phyloP scores from a whole-genome alignment of 2,797 vertebrate species.

The Sphenopsis melanotis region DNA sequence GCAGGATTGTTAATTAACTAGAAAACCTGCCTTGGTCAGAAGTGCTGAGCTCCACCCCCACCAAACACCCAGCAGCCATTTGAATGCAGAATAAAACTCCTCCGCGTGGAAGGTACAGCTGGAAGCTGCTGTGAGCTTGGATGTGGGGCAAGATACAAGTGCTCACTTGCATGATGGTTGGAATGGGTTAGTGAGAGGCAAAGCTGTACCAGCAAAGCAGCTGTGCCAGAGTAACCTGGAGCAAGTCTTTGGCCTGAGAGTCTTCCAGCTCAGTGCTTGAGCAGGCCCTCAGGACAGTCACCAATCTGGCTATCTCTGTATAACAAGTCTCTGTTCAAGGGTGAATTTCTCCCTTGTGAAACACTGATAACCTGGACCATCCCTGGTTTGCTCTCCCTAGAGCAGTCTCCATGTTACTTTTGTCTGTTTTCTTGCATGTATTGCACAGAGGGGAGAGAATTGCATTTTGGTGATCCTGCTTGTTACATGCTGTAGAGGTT shows the following conservation, averaged over 20 bases:
- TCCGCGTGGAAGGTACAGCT: background rate
- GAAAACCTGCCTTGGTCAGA: background rate
- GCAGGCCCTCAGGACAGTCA: background rate
- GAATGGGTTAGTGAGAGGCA: background rate
- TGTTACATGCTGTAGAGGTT: background rate
- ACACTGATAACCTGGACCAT: background rate
- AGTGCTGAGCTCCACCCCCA: background rate
- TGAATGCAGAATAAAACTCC: background rate
- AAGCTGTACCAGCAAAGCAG: background rate
- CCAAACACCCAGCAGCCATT: background rate
- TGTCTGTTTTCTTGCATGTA: background rate
- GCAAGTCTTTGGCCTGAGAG: background rate
- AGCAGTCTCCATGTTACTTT: background rate
- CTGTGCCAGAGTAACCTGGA: background rate
- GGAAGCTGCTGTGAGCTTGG: background rate
- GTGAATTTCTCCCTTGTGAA: background rate
- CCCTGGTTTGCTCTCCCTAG: background rate
- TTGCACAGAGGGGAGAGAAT: background rate
- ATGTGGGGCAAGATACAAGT: background rate
- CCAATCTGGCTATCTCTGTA: background rate
- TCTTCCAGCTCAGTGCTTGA: background rate
- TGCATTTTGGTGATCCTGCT: background rate
- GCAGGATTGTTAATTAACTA: background rate
- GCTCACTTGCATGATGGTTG: fast-evolving
- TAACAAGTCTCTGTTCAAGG: background rate